Percentiles rank a stretch among this genome's conserved stretches.
Conservation (phyloP, 1,140 invertebrate genomes). For the Mizuhopecten yessoensis region DNA sequence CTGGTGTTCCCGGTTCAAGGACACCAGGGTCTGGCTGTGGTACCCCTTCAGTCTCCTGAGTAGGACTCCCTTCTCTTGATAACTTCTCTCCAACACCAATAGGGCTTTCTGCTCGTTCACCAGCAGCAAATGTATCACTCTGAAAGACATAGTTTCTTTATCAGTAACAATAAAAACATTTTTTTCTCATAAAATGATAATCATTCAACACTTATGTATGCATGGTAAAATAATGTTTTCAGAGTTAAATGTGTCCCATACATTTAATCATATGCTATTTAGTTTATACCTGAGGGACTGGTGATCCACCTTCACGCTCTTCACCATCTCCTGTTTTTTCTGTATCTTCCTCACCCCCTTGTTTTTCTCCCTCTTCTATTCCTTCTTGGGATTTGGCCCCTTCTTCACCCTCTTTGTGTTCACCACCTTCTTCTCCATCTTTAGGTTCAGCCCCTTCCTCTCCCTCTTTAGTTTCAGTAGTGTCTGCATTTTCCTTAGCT, state of each 20-base stretch:
- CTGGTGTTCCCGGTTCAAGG: constrained; percentile 74
- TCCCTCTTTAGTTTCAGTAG: constrained; percentile 49
- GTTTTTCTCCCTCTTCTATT: constrained; percentile 27
- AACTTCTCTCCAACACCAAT: constrained; percentile 75
- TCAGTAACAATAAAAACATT: not conserved
- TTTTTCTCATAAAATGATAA: not conserved
- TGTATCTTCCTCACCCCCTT: constrained; percentile 58
- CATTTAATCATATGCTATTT: not conserved
- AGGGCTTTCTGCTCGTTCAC: constrained; percentile 74
- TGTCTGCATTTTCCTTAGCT: constrained; percentile 51
- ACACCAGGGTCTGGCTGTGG: constrained; percentile 58
- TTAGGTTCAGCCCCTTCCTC: constrained; percentile 53
- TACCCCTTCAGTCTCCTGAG: constrained; percentile 52
- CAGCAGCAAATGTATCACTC: constrained; percentile 78
- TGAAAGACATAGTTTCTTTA: constrained; percentile 47
- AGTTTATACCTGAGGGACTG: constrained; percentile 71
- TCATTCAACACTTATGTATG: not conserved
- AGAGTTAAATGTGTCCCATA: not conserved
- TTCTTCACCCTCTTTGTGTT: not conserved
- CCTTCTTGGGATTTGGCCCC: constrained; percentile 49
- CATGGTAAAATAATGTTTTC: not conserved
- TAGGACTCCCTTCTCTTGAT: constrained; percentile 75
- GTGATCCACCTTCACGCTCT: constrained; percentile 60
- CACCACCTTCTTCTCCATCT: constrained; percentile 49
- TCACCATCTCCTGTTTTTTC: not conserved